Base-by-base conservation (phyloP, 53 echinoderm and acorn worm species). In the Arbacia lixula region DNA sequence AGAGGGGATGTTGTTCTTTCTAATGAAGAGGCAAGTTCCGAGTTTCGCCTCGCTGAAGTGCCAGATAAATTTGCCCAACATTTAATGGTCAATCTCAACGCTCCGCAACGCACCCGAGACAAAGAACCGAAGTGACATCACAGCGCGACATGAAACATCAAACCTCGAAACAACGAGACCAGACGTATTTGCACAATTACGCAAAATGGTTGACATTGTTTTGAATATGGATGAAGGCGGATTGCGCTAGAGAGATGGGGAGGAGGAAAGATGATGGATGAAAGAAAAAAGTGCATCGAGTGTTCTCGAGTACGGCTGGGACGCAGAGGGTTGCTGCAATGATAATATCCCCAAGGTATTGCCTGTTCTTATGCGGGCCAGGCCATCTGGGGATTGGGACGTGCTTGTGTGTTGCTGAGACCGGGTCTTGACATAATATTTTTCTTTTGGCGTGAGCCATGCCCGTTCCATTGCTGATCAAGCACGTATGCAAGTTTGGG, bases 341-440 rank as follows among this genome's bases (percentile, higher is more conserved):
- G 41, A 71, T 71, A 71, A 71, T 71, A 71, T 40, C 71, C 71
- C 42, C 41, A 16, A 71, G 71, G 39, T 46, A 71, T 58, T 19
- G 38, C 46, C 41, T 40, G 71, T 43, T 40, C 43, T 71, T 71
- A 40, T 71, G 49, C 66, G 24, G 63, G 36, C 50, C 46, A 25
- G 28, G 29, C 71, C 71, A 71, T 43, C 71, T 66, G 71, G 71
- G 71, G 39, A 14, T 30, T 40, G 28, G 28, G 28, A 43, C 29
- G 41, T 42, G 71, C 71, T 29, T 71, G 38, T 27, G 10, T 14
- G 24, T 27, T 12, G 10, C 10, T 20, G 38, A 71, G 71, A 49
- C 17, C 4, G 29, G 16, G n/a, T 12, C 46, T 68, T 71, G 28
- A 14, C 71, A 46, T 28, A 71, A 71, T 71, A 43, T 66, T 66